A percentile compares a stretch with the other conserved stretches of the same genome.
These are phyloP conservation scores for Cyclargus thomasi DNA, from an alignment of 1,140 invertebrate genomes.

Conservation along the genomic window DNA sequence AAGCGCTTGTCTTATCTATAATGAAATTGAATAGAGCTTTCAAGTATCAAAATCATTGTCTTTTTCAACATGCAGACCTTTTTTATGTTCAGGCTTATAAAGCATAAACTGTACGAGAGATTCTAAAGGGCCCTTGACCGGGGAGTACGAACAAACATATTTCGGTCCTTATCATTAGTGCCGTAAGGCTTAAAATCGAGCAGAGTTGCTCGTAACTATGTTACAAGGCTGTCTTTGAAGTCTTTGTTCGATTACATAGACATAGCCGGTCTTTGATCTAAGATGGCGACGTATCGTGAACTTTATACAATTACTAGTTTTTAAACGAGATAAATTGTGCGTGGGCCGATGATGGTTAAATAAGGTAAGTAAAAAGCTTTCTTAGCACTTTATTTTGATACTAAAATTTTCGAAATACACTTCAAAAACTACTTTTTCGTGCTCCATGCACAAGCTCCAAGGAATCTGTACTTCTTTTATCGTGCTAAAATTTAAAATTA, in stretches of 20 bases:
- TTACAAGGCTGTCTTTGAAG: conserved; percentile 1
- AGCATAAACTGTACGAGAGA: neutral
- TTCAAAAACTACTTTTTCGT: no score
- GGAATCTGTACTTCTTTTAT: no score
- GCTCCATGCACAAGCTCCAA: no score
- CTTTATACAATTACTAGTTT: conserved; percentile 3
- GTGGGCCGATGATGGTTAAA: no score
- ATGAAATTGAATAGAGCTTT: conserved; percentile 1
- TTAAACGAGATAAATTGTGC: neutral
- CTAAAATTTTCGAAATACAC: no score
- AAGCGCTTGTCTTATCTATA: neutral
- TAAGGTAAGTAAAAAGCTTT: no score
- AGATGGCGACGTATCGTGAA: neutral
- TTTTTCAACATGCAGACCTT: conserved; percentile 3
- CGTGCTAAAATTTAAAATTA: no score
- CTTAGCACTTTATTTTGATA: no score
- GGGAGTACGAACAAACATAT: neutral
- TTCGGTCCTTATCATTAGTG: neutral
- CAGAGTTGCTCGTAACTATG: neutral
- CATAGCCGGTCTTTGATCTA: neutral
- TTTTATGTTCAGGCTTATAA: conserved; percentile 1
- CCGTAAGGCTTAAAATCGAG: neutral
- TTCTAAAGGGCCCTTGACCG: neutral
- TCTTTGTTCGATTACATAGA: conserved; percentile 3
- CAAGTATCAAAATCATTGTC: conserved; percentile 3